Percentiles rank a stretch among this genome's conserved stretches.
Evolutionary conservation across 2,797 vertebrate genomes (phyloP).

Genomic region (Sitta carolinensis): DNA sequence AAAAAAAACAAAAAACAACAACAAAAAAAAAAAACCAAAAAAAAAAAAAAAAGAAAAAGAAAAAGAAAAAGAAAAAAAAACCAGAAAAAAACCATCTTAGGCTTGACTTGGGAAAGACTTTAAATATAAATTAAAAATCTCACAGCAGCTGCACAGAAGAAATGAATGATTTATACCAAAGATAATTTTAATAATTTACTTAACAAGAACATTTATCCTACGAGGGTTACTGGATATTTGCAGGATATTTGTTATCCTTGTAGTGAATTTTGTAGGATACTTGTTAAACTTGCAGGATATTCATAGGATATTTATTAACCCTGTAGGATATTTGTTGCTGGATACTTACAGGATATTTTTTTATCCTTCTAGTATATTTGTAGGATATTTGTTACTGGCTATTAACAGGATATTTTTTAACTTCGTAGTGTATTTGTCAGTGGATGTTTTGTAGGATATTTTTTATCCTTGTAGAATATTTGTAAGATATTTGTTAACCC

Average conservation of each 20-base stretch:
- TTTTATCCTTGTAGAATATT: background rate
- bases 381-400: too few species aligned
- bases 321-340: background rate
- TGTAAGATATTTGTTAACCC: background rate
- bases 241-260: background rate
- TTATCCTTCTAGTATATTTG: too few species aligned
- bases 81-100: background rate
- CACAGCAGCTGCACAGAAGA: background rate
- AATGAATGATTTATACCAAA: constrained; percentile 3
- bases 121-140: constrained; percentile 17
- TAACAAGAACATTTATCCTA: background rate
- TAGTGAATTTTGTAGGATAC: background rate
- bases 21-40: background rate
- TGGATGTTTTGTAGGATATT: too few species aligned
- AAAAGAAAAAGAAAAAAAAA: too few species aligned
- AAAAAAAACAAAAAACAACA: background rate
- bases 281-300: background rate
- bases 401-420: background rate
- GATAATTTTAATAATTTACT: constrained; percentile 15
- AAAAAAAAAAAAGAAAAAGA: too few species aligned
- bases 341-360: background rate
- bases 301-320: background rate
- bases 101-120: background rate
- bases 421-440: too few species aligned
- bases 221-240: background rate